Evolutionary conservation across 2,113 vertebrate species (phyloP), one percentile per base, ranked within the genome.

Genomic region (Thalassarche chlororhynchos): DNA sequence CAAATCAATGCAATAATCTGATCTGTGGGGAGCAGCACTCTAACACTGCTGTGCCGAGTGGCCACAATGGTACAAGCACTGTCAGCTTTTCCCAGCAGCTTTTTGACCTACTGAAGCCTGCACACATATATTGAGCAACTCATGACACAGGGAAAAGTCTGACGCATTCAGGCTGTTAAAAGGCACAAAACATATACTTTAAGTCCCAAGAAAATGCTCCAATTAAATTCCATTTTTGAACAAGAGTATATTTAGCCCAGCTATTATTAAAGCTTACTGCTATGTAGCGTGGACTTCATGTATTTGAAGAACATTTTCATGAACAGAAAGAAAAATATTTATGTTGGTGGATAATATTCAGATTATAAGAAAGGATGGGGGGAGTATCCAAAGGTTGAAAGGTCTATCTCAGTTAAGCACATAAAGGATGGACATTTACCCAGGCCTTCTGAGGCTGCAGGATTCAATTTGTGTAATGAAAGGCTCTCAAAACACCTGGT

Each of bases 251-350:
- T 88, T 93, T 84, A 93, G 74, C 31, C 49, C 19, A 49, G 74
- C 29, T 84, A 12, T 70, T 75, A 89, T 9, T 70, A 89, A 94
- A 84, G 54, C 44, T 72, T 89, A 91, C 69, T 38, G 36, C 74
- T 69, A 28, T 26, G 40, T 24, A 54, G 12, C 4, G 17, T 36
- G 36, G 74, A 82, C 52, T 84, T 91, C 11, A 40, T 14, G 24
- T 36, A 57, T 69, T 49, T 87, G 44, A 92, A 87, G 25, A 92
- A 72, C 4, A 17, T 61, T 87, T 89, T 76, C 89, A 89, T 57
- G n/a, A 95, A 71, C 21, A 84, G 44, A 89, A 93, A 84, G 66
- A 81, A 92, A 95, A 93, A 71, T 64, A 71, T 68, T 90, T 90
- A 31, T 51, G 42, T 42, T 80, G 34, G 36, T 74, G 31, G 36